Conservation (phyloP, 2,888 invertebrate species). For the Sisyra nigra region DNA sequence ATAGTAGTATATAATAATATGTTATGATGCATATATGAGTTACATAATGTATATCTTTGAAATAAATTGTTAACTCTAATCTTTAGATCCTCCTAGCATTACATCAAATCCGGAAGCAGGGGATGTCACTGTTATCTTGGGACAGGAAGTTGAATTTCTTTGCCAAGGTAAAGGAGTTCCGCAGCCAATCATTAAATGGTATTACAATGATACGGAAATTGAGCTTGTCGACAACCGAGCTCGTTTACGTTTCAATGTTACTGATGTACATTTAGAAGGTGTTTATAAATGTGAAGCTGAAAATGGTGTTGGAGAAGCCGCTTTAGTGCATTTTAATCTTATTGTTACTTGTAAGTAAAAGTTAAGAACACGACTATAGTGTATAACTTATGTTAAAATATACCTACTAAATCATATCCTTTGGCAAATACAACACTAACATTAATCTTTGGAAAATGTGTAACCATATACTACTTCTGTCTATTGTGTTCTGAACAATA, state of each 20-base stretch:
- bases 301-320: conserved; percentile 62
- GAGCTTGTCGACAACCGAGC: conserved; percentile 41
- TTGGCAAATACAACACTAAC: background rate
- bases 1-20: too few relatives aligned
- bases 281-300: conserved; percentile 54
- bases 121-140: conserved; percentile 52
- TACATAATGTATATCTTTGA: too few relatives aligned
- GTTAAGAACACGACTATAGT: conserved; percentile 1
- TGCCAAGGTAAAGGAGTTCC: conserved; percentile 60
- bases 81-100: conserved; percentile 51
- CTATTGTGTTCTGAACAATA: too few relatives aligned
- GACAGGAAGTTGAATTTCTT: conserved; percentile 57
- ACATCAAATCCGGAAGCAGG: conserved; percentile 50
- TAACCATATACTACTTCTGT: too few relatives aligned
- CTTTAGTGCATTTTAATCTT: conserved; percentile 45
- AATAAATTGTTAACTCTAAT: background rate
- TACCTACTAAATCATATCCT: background rate
- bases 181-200: conserved; percentile 56
- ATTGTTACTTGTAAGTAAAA: conserved; percentile 50
- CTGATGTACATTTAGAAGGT: conserved; percentile 49
- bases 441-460: too few relatives aligned
- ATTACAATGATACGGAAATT: conserved; percentile 41
- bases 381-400: too few relatives aligned
- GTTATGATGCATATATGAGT: too few relatives aligned
- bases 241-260: conserved; percentile 44